phyloP scores from a whole-genome alignment of 2,888 invertebrate genomes.

The Ceriagrion tenellum region DNA sequence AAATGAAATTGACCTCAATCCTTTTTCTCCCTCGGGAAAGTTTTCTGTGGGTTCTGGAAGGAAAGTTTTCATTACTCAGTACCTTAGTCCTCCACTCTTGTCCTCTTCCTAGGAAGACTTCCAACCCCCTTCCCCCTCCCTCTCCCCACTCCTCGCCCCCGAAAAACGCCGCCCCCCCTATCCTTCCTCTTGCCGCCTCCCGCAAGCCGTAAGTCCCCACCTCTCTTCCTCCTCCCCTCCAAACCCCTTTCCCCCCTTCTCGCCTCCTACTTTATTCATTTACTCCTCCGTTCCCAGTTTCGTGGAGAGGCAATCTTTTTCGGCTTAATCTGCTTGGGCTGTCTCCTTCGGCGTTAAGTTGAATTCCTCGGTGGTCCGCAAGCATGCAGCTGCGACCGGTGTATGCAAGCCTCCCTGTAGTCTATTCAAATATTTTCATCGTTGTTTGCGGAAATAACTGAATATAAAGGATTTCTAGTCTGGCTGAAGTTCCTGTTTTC shows the following conservation, averaged over 20 bases:
- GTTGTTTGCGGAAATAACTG: neutral
- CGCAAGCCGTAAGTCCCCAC: neutral
- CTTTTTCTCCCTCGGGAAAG: conserved; percentile 39
- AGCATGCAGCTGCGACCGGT: neutral
- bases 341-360: neutral
- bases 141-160: too few species aligned
- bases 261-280: neutral
- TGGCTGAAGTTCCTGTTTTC: neutral
- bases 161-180: too few species aligned
- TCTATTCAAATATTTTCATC: neutral
- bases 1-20: conserved; percentile 52
- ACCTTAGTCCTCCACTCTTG: neutral
- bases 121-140: neutral
- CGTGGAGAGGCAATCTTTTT: neutral
- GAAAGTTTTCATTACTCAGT: conserved; percentile 43
- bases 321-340: neutral
- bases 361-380: neutral
- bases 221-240: too few species aligned
- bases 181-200: neutral
- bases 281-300: neutral
- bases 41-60: conserved; percentile 42
- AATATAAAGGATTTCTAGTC: neutral
- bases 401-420: neutral
- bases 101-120: neutral
- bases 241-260: neutral